Evolutionary conservation across 2,113 vertebrate genomes (phyloP).

Genomic region (Pao palembangensis): DNA sequence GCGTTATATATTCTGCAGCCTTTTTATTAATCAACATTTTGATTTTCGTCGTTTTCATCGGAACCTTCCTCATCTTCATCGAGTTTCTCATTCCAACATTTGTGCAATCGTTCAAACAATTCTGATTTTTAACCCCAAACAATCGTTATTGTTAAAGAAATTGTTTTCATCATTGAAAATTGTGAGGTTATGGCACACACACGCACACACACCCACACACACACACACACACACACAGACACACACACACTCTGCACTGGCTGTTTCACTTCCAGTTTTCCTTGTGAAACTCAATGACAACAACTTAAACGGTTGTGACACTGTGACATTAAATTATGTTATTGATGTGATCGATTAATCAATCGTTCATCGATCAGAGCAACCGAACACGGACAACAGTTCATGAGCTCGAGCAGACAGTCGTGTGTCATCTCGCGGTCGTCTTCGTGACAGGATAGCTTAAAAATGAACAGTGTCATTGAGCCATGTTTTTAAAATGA

Average conservation of each 20-base stretch:
- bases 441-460: too few relatives aligned
- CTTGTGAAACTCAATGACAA: slow-evolving; percentile 33
- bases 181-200: background rate
- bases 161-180: too few relatives aligned
- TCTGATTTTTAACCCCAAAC: too few relatives aligned
- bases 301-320: background rate
- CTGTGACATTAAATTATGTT: background rate
- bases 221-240: background rate
- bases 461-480: too few relatives aligned
- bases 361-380: background rate
- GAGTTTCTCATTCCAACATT: background rate
- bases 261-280: slow-evolving; percentile 46
- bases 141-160: too few relatives aligned
- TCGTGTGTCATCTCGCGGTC: too few relatives aligned
- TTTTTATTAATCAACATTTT: too few relatives aligned
- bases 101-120: too few relatives aligned
- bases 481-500: too few relatives aligned
- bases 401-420: too few relatives aligned
- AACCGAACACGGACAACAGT: too few relatives aligned
- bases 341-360: background rate
- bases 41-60: background rate
- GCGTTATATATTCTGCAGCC: too few relatives aligned
- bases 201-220: slow-evolving; percentile 3
- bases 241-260: background rate
- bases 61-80: background rate